A percentile compares a stretch with the other conserved stretches of the same genome.
phyloP scores from a whole-genome alignment of 2,797 vertebrate species.

The Neostethus bicornis region DNA sequence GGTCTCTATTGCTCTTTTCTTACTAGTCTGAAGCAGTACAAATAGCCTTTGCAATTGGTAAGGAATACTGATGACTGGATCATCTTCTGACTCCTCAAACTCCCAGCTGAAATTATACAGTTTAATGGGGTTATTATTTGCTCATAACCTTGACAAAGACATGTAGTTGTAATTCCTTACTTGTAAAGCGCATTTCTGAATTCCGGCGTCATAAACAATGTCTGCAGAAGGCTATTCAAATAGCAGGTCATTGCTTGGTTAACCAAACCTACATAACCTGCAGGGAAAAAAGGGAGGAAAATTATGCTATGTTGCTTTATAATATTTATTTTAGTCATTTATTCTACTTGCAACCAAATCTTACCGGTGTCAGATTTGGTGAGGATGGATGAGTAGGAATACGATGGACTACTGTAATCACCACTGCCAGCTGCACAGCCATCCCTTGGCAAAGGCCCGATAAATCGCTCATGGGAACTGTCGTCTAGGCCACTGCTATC shows the following conservation, averaged over 20 bases:
- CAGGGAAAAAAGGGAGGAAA: conserved; percentile 8
- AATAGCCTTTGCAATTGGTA: conserved; percentile 97
- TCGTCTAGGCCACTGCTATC: conserved; percentile 87
- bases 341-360: conserved; percentile 11
- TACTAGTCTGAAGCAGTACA: conserved; percentile 96
- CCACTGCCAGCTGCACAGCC: conserved; percentile 86
- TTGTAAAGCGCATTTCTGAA: conserved; percentile 99
- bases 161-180: conserved; percentile 76
- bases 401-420: conserved; percentile 94
- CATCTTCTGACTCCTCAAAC: conserved; percentile 97
- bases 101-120: conserved; percentile 86
- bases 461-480: conserved; percentile 88
- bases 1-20: conserved; percentile 98
- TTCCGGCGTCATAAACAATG: conserved; percentile 98
- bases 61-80: conserved; percentile 95
- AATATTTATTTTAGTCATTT: neutral
- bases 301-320: neutral
- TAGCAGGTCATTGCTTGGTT: conserved; percentile 99
- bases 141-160: neutral
- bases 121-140: neutral
- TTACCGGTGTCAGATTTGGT: conserved; percentile 97
- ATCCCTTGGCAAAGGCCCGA: conserved; percentile 93
- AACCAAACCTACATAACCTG: conserved; percentile 97
- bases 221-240: conserved; percentile 98
- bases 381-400: conserved; percentile 95